Conservation (phyloP, 2,113 vertebrate genomes). For the Solenodon paradoxus region DNA sequence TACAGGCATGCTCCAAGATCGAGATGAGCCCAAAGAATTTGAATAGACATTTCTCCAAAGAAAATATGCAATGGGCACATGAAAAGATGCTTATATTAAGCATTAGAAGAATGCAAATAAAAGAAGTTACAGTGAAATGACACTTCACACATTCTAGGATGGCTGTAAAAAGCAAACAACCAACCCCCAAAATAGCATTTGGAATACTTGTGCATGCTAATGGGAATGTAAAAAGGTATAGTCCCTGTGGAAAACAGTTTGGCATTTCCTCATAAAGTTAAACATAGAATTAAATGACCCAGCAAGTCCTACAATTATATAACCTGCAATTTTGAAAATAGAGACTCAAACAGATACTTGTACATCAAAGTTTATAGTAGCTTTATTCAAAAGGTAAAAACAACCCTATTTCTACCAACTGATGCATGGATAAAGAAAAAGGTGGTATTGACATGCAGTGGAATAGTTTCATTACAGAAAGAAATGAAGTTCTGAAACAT, state of each 20-base stretch:
- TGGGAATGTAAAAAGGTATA: not conserved
- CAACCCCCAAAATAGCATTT: not conserved
- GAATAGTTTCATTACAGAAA: slow-evolving; percentile 11
- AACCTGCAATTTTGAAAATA: not conserved
- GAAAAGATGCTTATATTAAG: no score
- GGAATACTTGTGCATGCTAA: not conserved
- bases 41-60: not conserved
- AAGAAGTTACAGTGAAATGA: not conserved
- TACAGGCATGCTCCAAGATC: no score
- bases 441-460: not conserved
- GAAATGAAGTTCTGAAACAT: not conserved
- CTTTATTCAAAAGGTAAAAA: not conserved
- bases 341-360: not conserved
- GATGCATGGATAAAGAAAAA: not conserved
- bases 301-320: not conserved
- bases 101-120: not conserved
- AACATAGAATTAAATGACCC: not conserved
- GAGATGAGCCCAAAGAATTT: not conserved
- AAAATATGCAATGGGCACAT: not conserved
- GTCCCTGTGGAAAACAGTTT: not conserved
- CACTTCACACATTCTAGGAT: not conserved
- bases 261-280: not conserved
- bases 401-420: not conserved
- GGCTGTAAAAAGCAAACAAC: not conserved
- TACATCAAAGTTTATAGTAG: not conserved